Evolutionary conservation across 2,797 vertebrate genomes (phyloP), one percentile per base, ranked within the genome.

Genomic region (Betta splendens): DNA sequence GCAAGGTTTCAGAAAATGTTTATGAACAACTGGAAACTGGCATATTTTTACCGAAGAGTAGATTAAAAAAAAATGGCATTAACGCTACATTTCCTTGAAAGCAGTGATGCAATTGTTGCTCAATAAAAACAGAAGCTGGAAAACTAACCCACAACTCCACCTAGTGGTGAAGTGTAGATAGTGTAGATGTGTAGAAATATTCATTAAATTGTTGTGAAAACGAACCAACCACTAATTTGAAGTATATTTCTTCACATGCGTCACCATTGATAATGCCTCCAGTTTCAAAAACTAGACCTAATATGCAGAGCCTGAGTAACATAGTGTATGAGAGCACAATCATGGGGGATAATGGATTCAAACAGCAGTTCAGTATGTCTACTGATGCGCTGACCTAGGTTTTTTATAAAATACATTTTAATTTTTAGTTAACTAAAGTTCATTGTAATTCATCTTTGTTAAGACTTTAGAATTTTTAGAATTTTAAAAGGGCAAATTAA

Each of bases 31-130:
- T n/a, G n/a, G n/a, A n/a, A n/a, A n/a, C n/a, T n/a, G n/a, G n/a
- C n/a, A n/a, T n/a, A n/a, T n/a, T n/a, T n/a, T n/a, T n/a, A n/a
- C n/a, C n/a, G n/a, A n/a, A n/a, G n/a, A n/a, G n/a, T n/a, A n/a
- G n/a, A n/a, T n/a, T n/a, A n/a, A n/a, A n/a, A n/a, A n/a, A n/a
- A n/a, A n/a, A n/a, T n/a, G n/a, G n/a, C n/a, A n/a, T 53, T 42
- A 60, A 47, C 3, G 11, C 50, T 50, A 60, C n/a, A 57, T 60
- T 75, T 77, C 70, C 72, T 77, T 15, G 60, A 81, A 75, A 82
- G 71, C 60, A 35, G 7, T 21, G 28, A 68, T 50, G 9, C 57
- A 47, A 46, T 22, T 20, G 40, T 12, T 53, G 28, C 43, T 53
- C 25, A 37, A n/a, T 18, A 40, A 3, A 15, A 20, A 1, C 1